These are phyloP conservation scores for Cyclophora punctaria DNA, from an alignment of 2,888 invertebrate genomes.

Conservation along the genomic window DNA sequence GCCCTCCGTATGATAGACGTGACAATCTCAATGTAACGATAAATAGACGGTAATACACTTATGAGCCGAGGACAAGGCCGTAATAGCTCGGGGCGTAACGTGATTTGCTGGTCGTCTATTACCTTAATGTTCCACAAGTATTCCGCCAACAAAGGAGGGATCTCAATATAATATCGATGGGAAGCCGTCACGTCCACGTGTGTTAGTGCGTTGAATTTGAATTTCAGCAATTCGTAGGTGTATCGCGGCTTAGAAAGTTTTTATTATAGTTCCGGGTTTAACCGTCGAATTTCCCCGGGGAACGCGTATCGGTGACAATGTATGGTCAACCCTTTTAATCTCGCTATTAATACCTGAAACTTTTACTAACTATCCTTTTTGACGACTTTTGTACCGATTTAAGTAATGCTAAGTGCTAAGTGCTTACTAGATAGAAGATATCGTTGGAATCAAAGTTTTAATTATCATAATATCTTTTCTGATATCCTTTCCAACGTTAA, in stretches of 20 bases:
- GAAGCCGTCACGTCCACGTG: constrained; percentile 26
- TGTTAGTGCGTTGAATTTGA: constrained; percentile 40
- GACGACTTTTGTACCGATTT: not conserved
- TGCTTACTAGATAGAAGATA: no score
- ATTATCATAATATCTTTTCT: no score
- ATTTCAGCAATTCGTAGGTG: constrained; percentile 29
- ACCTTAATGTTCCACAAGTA: constrained; percentile 59
- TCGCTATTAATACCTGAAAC: constrained; percentile 6
- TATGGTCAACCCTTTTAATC: constrained; percentile 16
- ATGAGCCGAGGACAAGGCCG: constrained; percentile 41
- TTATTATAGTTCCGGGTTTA: constrained; percentile 18
- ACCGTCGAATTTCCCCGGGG: constrained; percentile 19
- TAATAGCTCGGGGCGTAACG: constrained; percentile 59
- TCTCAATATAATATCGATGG: constrained; percentile 57
- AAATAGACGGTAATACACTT: constrained; percentile 66
- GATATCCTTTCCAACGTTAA: no score
- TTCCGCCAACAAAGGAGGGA: constrained; percentile 54
- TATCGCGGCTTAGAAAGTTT: constrained; percentile 24
- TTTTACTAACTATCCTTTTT: not conserved
- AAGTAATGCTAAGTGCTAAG: no score
- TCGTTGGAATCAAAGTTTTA: no score
- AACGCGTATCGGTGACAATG: constrained; percentile 9
- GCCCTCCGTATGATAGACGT: constrained; percentile 35
- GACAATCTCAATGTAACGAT: constrained; percentile 57
- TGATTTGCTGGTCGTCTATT: constrained; percentile 62